Conservation (phyloP, 2,797 vertebrate genomes). For the Botia almorhae region DNA sequence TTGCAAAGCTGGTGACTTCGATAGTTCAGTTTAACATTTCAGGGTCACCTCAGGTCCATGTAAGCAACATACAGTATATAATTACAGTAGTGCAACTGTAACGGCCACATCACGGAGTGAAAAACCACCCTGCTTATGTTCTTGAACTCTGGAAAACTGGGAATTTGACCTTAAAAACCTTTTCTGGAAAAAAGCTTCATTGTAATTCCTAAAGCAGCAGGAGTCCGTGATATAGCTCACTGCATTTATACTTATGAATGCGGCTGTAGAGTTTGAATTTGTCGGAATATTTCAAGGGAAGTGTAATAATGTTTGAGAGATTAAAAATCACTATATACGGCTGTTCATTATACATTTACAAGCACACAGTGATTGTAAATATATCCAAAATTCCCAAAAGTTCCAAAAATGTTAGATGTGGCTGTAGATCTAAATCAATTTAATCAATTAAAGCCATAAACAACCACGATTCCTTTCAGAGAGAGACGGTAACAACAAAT, state of each 20-base stretch:
- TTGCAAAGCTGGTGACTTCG: constrained; percentile 57
- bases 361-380: too few species aligned
- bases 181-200: not conserved
- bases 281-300: not conserved
- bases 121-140: constrained; percentile 40
- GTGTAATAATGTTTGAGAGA: not conserved
- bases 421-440: constrained; percentile 3
- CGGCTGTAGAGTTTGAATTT: not conserved
- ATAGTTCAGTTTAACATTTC: constrained; percentile 27
- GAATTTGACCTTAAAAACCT: constrained; percentile 36
- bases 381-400: too few species aligned
- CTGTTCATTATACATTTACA: not conserved
- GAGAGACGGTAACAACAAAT: constrained; percentile 3
- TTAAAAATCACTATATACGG: not conserved
- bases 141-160: constrained; percentile 32
- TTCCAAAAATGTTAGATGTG: not conserved
- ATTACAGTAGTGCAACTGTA: constrained; percentile 57
- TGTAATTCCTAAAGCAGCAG: not conserved
- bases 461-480: not conserved
- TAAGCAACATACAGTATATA: constrained; percentile 50
- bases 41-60: constrained; percentile 53
- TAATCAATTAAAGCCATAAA: constrained; percentile 2
- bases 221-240: not conserved
- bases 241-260: not conserved
- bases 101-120: constrained; percentile 37